phyloP scores from a whole-genome alignment of 2,113 vertebrate genomes.

The Misgurnus anguillicaudatus region DNA sequence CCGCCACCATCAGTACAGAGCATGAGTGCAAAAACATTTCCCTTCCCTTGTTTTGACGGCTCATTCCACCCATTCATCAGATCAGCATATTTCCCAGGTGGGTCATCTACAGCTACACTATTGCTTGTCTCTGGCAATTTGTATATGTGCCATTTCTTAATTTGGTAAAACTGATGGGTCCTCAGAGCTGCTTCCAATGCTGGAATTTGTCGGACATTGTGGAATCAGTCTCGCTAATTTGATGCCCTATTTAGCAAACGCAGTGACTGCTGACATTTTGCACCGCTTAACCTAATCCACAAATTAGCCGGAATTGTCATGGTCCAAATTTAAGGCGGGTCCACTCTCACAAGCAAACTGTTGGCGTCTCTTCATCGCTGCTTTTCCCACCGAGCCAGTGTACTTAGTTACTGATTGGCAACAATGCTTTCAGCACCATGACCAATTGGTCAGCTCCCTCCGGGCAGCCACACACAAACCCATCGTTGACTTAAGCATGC shows the following conservation, averaged over 20 bases:
- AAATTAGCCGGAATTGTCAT: conserved; percentile 92
- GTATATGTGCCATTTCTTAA: conserved; percentile 25
- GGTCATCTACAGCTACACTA: conserved; percentile 47
- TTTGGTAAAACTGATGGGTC: background rate
- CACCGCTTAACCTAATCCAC: conserved; percentile 83
- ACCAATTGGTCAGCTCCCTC: conserved; percentile 78
- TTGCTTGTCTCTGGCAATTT: background rate
- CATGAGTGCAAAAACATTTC: conserved; percentile 84
- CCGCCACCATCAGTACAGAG: conserved; percentile 77
- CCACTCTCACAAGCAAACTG: conserved; percentile 77
- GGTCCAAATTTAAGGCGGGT: conserved; percentile 84
- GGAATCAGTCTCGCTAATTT: conserved; percentile 88
- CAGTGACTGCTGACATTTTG: conserved; percentile 87
- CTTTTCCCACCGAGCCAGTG: conserved; percentile 84
- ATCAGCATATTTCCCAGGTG: conserved; percentile 93
- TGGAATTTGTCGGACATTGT: conserved; percentile 75
- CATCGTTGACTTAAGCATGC: conserved; percentile 64
- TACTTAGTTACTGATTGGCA: conserved; percentile 70
- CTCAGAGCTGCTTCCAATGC: conserved; percentile 48
- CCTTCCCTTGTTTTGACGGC: conserved; percentile 89
- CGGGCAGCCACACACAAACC: conserved; percentile 76
- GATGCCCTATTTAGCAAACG: conserved; percentile 86
- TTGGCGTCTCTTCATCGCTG: conserved; percentile 75
- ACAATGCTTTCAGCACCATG: conserved; percentile 85
- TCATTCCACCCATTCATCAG: conserved; percentile 91